Percentiles rank a stretch among this genome's conserved stretches.
These are phyloP conservation scores for Bucorvus abyssinicus DNA, from an alignment of 2,797 vertebrate genomes.

Conservation along the genomic window DNA sequence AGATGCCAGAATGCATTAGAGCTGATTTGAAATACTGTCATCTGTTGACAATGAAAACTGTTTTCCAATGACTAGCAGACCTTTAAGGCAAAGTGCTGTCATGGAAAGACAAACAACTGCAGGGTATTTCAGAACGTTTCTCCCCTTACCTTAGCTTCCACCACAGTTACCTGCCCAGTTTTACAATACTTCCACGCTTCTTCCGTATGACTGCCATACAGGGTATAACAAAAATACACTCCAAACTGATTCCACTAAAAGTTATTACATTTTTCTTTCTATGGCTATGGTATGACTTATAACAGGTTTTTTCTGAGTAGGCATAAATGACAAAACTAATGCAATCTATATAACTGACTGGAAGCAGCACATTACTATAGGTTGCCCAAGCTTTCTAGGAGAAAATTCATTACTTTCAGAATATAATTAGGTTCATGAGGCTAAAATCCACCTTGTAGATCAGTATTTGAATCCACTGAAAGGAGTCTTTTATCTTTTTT, in stretches of 20 bases:
- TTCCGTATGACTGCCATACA: not conserved
- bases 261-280: not conserved
- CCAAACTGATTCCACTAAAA: not conserved
- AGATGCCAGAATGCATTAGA: not conserved
- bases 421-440: not conserved
- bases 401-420: not conserved
- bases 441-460: not conserved
- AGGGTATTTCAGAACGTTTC: not conserved
- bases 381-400: not conserved
- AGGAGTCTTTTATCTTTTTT: not conserved
- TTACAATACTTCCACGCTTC: not conserved
- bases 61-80: not conserved
- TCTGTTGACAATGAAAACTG: not conserved
- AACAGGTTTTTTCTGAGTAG: not conserved
- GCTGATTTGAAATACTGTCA: not conserved
- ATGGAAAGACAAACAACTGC: not conserved
- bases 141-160: not conserved
- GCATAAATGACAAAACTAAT: not conserved
- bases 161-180: not conserved
- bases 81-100: not conserved
- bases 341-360: not conserved
- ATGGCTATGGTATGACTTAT: not conserved
- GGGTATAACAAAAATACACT: not conserved
- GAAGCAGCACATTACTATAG: not conserved
- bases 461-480: not conserved